phyloP scores from a whole-genome alignment of 2,113 vertebrate species.

The Trogon surrucura region DNA sequence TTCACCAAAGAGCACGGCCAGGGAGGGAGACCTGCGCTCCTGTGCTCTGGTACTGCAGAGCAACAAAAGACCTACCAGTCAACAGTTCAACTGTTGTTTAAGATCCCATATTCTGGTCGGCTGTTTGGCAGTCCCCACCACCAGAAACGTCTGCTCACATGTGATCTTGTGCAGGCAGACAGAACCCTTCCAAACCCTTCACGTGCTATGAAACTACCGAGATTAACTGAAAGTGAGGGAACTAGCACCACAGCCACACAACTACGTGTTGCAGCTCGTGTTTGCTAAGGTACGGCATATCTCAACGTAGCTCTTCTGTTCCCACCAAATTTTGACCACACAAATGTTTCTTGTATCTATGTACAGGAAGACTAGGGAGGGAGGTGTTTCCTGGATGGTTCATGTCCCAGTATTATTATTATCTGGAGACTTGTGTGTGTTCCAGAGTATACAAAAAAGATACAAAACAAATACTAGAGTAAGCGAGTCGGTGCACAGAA shows the following conservation, averaged over 20 bases:
- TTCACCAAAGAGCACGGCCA: background rate
- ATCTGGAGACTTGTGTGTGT: background rate
- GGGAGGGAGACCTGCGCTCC: background rate
- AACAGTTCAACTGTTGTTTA: background rate
- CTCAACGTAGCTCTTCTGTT: background rate
- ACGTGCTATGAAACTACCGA: background rate
- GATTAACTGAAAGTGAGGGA: background rate
- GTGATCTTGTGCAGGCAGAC: background rate
- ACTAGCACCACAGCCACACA: background rate
- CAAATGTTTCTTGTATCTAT: background rate
- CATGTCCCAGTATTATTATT: background rate
- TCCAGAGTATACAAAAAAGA: background rate
- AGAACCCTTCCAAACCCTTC: background rate
- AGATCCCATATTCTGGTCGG: background rate
- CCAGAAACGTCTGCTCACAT: background rate
- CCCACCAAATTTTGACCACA: background rate
- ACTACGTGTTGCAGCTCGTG: background rate
- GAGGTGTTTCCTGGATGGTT: background rate
- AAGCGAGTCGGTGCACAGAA: background rate
- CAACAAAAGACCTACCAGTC: background rate
- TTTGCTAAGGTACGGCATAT: background rate
- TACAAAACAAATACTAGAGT: background rate
- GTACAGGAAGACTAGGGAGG: accelerated
- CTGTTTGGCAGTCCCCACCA: background rate
- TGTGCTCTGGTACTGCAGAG: background rate